Evolutionary conservation across 1,140 invertebrate genomes (phyloP).

Genomic region (Hycleus phaleratus): DNA sequence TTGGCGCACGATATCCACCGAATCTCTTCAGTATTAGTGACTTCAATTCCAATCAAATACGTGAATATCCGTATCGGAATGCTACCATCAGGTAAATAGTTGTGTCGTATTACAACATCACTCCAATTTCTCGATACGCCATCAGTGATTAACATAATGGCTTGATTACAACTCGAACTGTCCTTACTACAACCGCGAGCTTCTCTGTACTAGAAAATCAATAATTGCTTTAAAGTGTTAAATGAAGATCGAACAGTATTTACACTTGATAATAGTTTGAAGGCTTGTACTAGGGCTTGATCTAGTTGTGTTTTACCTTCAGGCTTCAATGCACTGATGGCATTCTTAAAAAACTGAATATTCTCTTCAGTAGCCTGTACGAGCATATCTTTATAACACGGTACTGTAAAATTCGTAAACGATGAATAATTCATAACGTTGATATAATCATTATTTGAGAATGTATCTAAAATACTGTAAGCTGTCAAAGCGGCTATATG

Average conservation of each 20-base stretch:
- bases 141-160: slow-evolving; percentile 98
- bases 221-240: neutral
- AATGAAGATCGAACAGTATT: slow-evolving; percentile 19
- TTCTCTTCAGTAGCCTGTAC: slow-evolving; percentile 93
- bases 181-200: slow-evolving; percentile 49
- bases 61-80: slow-evolving; percentile 92
- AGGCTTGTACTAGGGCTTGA: slow-evolving; percentile 75
- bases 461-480: slow-evolving; percentile 81
- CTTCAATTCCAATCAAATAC: slow-evolving; percentile 93
- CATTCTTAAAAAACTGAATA: slow-evolving; percentile 64
- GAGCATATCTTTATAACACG: slow-evolving; percentile 73
- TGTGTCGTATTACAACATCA: slow-evolving; percentile 79
- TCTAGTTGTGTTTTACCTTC: slow-evolving; percentile 76
- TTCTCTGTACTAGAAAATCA: slow-evolving; percentile 44
- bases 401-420: slow-evolving; percentile 56
- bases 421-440: slow-evolving; percentile 79
- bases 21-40: slow-evolving; percentile 84
- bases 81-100: slow-evolving; percentile 58
- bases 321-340: slow-evolving; percentile 59
- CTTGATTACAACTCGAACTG: slow-evolving; percentile 79
- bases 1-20: slow-evolving; percentile 94
- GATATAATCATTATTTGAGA: slow-evolving; percentile 97
- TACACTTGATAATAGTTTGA: slow-evolving; percentile 65
- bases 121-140: slow-evolving; percentile 88
- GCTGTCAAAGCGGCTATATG: slow-evolving; percentile 66